These are phyloP conservation scores for Leptosomus discolor DNA, from an alignment of 2,113 vertebrate genomes.

Conservation along the genomic window DNA sequence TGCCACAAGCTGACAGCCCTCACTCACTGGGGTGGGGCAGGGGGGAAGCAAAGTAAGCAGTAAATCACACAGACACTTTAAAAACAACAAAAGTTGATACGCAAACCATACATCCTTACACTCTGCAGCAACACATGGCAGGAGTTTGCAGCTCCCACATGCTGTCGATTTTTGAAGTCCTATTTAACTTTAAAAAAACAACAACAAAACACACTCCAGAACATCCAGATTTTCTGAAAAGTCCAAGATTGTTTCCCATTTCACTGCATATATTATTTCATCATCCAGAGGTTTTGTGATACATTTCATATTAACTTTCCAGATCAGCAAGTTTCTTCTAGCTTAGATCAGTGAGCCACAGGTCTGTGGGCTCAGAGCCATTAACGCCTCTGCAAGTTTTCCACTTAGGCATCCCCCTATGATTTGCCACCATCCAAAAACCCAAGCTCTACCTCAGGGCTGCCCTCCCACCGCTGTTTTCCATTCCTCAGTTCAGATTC, in stretches of 20 bases:
- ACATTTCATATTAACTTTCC: neutral
- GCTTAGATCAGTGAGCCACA: neutral
- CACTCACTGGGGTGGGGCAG: neutral
- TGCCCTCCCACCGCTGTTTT: neutral
- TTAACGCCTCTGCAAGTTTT: slow-evolving; percentile 6
- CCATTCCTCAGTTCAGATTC: neutral
- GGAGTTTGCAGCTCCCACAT: neutral
- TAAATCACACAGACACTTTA: neutral
- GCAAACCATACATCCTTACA: neutral
- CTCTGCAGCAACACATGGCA: neutral
- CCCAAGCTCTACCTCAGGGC: neutral
- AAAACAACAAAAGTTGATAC: neutral
- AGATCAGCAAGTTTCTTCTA: neutral
- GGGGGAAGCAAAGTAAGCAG: neutral
- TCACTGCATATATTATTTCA: neutral
- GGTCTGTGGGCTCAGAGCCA: neutral
- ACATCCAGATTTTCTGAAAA: neutral
- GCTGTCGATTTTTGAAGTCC: neutral
- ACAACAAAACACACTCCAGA: neutral
- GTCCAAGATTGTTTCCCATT: neutral
- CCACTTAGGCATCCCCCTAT: neutral
- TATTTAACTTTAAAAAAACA: neutral
- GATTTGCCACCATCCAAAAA: neutral
- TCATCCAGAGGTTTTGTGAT: neutral
- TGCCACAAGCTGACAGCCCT: neutral